Percentiles rank a stretch among this genome's conserved stretches.
Evolutionary conservation across 2,797 vertebrate genomes (phyloP).

Genomic region (Sebastolobus altivelis): DNA sequence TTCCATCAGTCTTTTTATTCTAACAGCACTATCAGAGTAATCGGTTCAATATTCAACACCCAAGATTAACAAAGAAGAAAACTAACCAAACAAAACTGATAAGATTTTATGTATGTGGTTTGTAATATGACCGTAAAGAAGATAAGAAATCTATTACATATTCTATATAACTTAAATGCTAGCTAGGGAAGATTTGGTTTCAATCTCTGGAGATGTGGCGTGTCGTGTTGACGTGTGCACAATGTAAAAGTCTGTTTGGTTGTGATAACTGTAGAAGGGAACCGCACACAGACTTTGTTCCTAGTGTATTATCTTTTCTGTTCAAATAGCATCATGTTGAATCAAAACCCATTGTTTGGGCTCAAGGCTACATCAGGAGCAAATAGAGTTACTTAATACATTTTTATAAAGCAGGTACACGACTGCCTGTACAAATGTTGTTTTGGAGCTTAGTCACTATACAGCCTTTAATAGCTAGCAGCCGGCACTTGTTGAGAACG

Average conservation of each 20-base stretch:
- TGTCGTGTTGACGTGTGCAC: conserved; percentile 16
- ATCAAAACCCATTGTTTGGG: conserved; percentile 11
- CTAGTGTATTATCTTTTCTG: conserved; percentile 12
- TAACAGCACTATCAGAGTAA: not conserved
- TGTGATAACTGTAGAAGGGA: not conserved
- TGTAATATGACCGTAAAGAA: not conserved
- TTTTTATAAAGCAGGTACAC: conserved; percentile 8
- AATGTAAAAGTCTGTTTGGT: not conserved
- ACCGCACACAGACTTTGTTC: not conserved
- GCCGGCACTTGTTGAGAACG: not conserved
- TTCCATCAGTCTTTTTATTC: not conserved
- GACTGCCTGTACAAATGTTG: not conserved
- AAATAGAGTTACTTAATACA: conserved; percentile 4
- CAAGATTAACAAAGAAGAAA: not conserved
- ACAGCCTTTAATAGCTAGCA: not conserved
- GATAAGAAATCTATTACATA: not conserved
- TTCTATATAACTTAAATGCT: not conserved
- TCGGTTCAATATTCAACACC: not conserved
- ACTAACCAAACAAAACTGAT: not conserved
- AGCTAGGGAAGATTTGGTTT: not conserved
- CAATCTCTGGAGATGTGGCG: not conserved
- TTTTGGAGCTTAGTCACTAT: conserved; percentile 2
- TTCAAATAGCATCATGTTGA: conserved; percentile 21
- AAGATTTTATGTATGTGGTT: not conserved
- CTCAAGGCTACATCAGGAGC: conserved; percentile 4